These are phyloP conservation scores for Prietella phreatophila DNA, from an alignment of 2,113 vertebrate species.

Conservation along the genomic window DNA sequence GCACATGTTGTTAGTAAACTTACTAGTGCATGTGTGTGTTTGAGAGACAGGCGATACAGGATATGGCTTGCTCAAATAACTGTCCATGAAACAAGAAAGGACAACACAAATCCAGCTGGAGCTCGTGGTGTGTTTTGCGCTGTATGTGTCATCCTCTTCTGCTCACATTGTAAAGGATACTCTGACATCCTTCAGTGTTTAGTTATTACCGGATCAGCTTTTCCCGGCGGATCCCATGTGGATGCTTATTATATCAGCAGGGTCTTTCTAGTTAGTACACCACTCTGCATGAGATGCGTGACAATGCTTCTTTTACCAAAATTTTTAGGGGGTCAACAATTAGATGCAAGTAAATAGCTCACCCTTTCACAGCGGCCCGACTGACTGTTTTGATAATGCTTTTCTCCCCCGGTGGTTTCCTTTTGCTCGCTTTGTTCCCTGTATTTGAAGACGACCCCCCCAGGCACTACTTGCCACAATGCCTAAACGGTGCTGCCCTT, in stretches of 20 bases:
- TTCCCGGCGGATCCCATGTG: neutral
- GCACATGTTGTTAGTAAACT: conserved; percentile 67
- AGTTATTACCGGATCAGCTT: conserved; percentile 51
- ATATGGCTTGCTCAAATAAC: conserved; percentile 63
- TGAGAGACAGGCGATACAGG: conserved; percentile 12
- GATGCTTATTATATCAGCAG: conserved; percentile 15
- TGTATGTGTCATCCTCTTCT: conserved; percentile 51
- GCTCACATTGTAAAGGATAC: conserved; percentile 66
- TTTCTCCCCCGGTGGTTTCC: conserved; percentile 33
- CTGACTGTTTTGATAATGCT: conserved; percentile 37
- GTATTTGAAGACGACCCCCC: conserved; percentile 49
- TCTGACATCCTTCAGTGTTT: conserved; percentile 47
- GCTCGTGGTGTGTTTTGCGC: conserved; percentile 55
- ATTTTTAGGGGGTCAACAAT: conserved; percentile 46
- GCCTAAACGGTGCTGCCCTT: conserved; percentile 50
- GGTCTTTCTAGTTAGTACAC: conserved; percentile 26
- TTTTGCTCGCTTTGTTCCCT: conserved; percentile 34
- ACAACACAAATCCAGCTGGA: conserved; percentile 60
- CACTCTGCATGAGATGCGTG: neutral
- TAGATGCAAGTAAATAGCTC: conserved; percentile 32
- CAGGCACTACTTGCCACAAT: conserved; percentile 44
- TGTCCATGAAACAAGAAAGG: conserved; percentile 56
- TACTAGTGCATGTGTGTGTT: conserved; percentile 55
- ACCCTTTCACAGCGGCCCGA: conserved; percentile 28
- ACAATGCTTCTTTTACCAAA: conserved; percentile 31